Evolutionary conservation across 2,888 invertebrate genomes (phyloP), one percentile per base, ranked within the genome.

Genomic region (Notodromas monacha): DNA sequence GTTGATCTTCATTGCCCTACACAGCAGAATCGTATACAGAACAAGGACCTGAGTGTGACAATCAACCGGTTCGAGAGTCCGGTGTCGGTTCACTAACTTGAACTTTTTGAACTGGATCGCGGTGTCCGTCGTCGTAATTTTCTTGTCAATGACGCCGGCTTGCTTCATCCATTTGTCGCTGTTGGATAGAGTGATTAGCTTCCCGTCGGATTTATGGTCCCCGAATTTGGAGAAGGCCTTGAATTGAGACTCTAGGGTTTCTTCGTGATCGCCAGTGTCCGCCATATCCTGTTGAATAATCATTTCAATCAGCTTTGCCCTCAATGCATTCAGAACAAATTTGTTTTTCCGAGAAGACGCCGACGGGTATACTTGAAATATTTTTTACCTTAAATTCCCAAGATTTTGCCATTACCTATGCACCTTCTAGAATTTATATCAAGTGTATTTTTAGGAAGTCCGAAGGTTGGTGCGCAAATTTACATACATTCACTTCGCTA

Each of bases 131-230:
- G 72, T 70, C 36, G 76, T 67, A 44, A 68, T 68, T 51, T 73
- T 74, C 2, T 65, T 63, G 34, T 64, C 77, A 29, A 52, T 47
- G 12, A 68, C 63, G 42, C 63, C 68, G 0, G 77, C 76, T 45
- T 79, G 79, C 43, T 76, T 77, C 66, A 79, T 68, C 79, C 79
- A 79, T 51, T 77, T 79, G 49, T 79, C 79, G 43, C 72, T 68
- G 48, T 79, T 74, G 6, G 70, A 70, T n/a, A 79, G 55, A 1
- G 74, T 74, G 36, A 79, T 70, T 27, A 60, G 56, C 47, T 68
- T 73, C 1, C 77, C 77, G 43, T 74, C 74, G 11, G 72, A 67
- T 47, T 74, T 74, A 3, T 60, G 57, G 45, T 77, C 76, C 1
- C 77, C 77, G 45, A 77, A 79, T 51, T 73, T 73, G 4, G 70